A percentile compares a stretch with the other conserved stretches of the same genome.
Conservation (phyloP, 2,797 vertebrate genomes). For the Mallotus villosus region DNA sequence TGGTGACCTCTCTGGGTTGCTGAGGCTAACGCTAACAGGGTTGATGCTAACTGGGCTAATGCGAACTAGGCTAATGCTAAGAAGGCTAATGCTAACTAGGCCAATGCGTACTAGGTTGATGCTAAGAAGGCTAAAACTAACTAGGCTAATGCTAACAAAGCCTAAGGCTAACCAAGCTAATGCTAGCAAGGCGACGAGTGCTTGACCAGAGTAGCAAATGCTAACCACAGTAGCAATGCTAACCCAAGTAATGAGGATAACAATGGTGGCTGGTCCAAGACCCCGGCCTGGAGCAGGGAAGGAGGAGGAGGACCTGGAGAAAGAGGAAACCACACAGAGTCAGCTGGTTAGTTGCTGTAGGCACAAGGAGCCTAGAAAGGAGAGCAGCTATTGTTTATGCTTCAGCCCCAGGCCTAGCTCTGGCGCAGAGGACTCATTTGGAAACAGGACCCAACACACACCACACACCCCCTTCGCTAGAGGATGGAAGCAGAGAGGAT, state of each 20-base stretch:
- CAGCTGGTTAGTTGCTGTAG: not conserved
- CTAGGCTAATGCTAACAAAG: too few species aligned
- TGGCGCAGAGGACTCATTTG: not conserved
- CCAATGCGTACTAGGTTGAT: too few species aligned
- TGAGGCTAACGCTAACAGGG: slow-evolving; percentile 59
- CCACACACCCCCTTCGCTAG: slow-evolving; percentile 20
- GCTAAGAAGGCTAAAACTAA: too few species aligned
- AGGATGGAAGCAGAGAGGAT: slow-evolving; percentile 32
- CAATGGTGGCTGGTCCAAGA: slow-evolving; percentile 58
- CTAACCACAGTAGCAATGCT: not conserved
- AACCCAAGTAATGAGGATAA: not conserved
- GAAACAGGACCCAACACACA: slow-evolving; percentile 40
- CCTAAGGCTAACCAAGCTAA: too few species aligned
- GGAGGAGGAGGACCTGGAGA: slow-evolving; percentile 55
- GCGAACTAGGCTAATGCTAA: too few species aligned
- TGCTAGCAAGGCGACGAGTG: not conserved
- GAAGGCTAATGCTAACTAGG: too few species aligned
- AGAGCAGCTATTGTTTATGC: not conserved
- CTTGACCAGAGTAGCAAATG: not conserved
- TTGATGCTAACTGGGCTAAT: slow-evolving; percentile 2
- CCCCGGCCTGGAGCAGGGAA: slow-evolving; percentile 79
- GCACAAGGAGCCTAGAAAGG: not conserved
- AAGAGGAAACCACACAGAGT: slow-evolving; percentile 1
- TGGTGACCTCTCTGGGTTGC: slow-evolving; percentile 62
- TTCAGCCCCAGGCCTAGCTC: not conserved